phyloP scores from a whole-genome alignment of 2,888 invertebrate species.

The Rhyacophila evoluta region DNA sequence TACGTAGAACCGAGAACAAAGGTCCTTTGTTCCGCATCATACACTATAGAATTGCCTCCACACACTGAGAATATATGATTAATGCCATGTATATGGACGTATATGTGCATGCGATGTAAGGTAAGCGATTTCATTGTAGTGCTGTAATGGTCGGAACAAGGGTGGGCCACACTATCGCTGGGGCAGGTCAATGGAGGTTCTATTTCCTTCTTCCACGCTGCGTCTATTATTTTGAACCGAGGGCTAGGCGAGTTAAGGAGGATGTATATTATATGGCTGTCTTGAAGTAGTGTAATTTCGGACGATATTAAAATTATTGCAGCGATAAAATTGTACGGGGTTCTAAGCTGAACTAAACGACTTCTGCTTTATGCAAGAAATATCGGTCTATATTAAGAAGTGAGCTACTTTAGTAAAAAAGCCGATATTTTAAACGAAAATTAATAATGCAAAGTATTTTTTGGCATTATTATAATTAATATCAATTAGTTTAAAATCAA shows the following conservation, averaged over 20 bases:
- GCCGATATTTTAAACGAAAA: too few relatives aligned
- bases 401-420: too few relatives aligned
- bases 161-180: constrained; percentile 16
- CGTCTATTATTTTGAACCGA: not conserved
- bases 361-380: not conserved
- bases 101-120: constrained; percentile 7
- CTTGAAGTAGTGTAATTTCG: not conserved
- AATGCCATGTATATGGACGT: not conserved
- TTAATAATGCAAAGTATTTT: too few relatives aligned
- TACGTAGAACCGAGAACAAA: constrained; percentile 30
- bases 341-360: not conserved
- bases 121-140: constrained; percentile 31
- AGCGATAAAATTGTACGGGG: not conserved
- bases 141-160: constrained; percentile 18
- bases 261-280: not conserved
- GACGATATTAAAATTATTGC: constrained; percentile 20
- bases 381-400: not conserved
- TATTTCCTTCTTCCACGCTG: not conserved
- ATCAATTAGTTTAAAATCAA: too few relatives aligned
- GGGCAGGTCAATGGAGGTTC: not conserved
- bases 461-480: too few relatives aligned
- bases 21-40: constrained; percentile 30
- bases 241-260: not conserved
- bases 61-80: constrained; percentile 33
- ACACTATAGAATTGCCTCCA: not conserved